Evolutionary conservation across 2,888 invertebrate genomes (phyloP).

Genomic region (Pristionchus fissidentatus): DNA sequence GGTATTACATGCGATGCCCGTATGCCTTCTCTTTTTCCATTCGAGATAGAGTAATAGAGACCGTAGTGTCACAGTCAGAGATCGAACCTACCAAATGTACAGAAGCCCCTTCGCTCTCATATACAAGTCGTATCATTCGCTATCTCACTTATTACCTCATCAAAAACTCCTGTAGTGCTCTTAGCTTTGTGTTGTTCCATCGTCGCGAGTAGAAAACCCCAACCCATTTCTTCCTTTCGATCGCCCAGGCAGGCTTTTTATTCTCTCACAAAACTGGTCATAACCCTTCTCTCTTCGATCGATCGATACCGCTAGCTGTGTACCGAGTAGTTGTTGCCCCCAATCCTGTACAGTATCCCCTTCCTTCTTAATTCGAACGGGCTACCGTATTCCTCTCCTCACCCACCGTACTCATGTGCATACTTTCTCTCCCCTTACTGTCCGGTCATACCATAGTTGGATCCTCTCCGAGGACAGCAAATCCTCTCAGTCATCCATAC

Average conservation of each 20-base stretch:
- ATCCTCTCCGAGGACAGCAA: not conserved
- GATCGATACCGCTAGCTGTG: not conserved
- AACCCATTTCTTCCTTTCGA: slow-evolving; percentile 38
- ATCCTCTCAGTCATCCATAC: not conserved
- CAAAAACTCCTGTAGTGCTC: slow-evolving; percentile 19
- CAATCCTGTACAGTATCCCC: slow-evolving; percentile 44
- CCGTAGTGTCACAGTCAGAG: slow-evolving; percentile 24
- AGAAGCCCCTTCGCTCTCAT: not conserved
- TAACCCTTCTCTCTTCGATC: not conserved
- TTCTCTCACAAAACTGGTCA: slow-evolving; percentile 5
- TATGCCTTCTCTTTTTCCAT: no score
- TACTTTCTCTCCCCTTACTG: slow-evolving; percentile 37
- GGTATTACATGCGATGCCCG: not conserved
- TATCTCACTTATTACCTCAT: slow-evolving; percentile 35
- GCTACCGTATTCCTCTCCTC: slow-evolving; percentile 41
- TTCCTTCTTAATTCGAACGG: slow-evolving; percentile 29
- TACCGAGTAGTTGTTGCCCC: slow-evolving; percentile 20
- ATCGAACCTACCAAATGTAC: slow-evolving; percentile 32
- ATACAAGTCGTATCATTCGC: slow-evolving; percentile 28
- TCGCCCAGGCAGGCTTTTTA: slow-evolving; percentile 33
- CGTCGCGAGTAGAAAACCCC: slow-evolving; percentile 38
- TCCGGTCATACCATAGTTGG: slow-evolving; percentile 37
- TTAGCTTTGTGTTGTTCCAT: slow-evolving; percentile 5
- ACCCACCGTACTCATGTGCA: slow-evolving; percentile 35
- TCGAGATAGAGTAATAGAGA: slow-evolving; percentile 14